Evolutionary conservation across 2,888 invertebrate species (phyloP), one percentile per base, ranked within the genome.

Genomic region (Calameuta idolon): DNA sequence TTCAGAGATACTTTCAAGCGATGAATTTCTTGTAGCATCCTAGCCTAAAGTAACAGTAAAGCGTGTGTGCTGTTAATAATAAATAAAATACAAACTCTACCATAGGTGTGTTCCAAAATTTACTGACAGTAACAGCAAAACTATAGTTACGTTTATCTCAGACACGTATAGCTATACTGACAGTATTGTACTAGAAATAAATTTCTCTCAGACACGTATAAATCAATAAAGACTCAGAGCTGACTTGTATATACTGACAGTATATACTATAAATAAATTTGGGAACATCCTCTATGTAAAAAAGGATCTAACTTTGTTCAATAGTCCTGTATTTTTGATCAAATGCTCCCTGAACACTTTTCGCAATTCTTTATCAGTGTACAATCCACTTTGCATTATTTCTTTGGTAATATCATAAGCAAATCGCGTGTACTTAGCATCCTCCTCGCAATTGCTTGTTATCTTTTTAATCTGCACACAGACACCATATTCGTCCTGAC

Each of bases 381-480:
- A 94, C 34, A 93, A 89, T 77, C 93, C 93, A 85, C 92, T 92
- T 68, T 90, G 87, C 74, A 94, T 92, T 79, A 94, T 93, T 83
- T 94, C 94, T 84, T 93, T 93, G 0, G 94, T 94, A 69, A 94
- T 93, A 34, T 92, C 91, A 75, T 92, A 91, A 2, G 92, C 84
- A 80, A 93, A 93, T 79, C 91, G 90, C 0, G 91, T 87, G 76
- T 92, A 93, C 69, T 88, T 86, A 11, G 86, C 85, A 77, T 91
- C 90, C 4, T 90, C 89, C 15, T 81, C 74, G 34, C 30, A 73
- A 69, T 40, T 77, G 75, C 75, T 79, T 79, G 23, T 75, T 78
- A 2, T 30, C 3, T 71, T 76, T 69, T 35, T n/a, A 23, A 69
- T 55, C 23, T 55, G 4, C 23, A 23, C 55, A 55, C 15, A 55